phyloP scores from a whole-genome alignment of 2,113 vertebrate genomes.

The Austrofundulus limnaeus region DNA sequence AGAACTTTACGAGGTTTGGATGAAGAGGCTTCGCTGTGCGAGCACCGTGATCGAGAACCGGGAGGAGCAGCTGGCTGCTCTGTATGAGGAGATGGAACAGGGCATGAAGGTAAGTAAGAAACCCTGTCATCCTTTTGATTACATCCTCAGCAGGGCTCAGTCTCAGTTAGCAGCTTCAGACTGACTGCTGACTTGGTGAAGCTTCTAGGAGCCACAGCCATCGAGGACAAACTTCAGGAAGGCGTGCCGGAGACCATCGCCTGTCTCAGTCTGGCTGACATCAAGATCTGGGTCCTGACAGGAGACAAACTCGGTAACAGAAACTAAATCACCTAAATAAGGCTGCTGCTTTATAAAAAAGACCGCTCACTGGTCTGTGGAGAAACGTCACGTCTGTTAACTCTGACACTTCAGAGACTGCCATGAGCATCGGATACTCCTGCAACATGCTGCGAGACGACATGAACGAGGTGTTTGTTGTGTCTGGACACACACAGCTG shows the following conservation, averaged over 20 bases:
- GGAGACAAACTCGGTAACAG: conserved; percentile 87
- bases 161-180: conserved; percentile 9
- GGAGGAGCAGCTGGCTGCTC: conserved; percentile 45
- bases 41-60: conserved; percentile 57
- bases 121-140: conserved; percentile 6
- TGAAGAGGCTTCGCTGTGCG: conserved; percentile 45
- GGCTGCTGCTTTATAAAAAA: neutral
- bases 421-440: conserved; percentile 86
- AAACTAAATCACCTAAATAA: neutral
- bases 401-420: conserved; percentile 79
- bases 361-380: neutral
- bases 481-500: conserved; percentile 72
- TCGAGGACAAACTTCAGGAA: conserved; percentile 89
- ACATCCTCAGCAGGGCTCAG: neutral
- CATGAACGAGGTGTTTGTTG: conserved; percentile 83
- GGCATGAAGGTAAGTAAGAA: conserved; percentile 50
- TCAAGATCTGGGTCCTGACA: conserved; percentile 89
- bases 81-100: conserved; percentile 59
- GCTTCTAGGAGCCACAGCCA: conserved; percentile 86
- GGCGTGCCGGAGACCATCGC: conserved; percentile 84
- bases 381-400: neutral
- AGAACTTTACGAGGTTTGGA: conserved; percentile 54
- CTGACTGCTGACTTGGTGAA: conserved; percentile 56
- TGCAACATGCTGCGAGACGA: conserved; percentile 84
- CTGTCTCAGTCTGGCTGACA: conserved; percentile 81